Conservation (phyloP, 1,140 invertebrate species). For the Drosophila kurseongensis region DNA sequence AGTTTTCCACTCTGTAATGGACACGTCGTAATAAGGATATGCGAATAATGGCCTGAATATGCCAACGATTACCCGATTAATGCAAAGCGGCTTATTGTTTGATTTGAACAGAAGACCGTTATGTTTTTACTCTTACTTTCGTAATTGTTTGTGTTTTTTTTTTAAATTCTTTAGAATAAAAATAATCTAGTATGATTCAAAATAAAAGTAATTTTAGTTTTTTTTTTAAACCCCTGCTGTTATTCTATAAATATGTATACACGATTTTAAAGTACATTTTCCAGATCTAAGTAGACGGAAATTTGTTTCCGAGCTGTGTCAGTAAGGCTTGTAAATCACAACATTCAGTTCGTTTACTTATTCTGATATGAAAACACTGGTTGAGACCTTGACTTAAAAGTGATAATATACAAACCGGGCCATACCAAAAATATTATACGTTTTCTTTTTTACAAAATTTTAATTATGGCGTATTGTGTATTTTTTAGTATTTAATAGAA, state of each 20-base stretch:
- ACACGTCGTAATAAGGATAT: constrained; percentile 39
- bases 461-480: not conserved
- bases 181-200: too few relatives aligned
- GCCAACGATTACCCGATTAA: constrained; percentile 28
- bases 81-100: not conserved
- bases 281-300: not conserved
- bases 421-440: not conserved
- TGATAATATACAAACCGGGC: not conserved
- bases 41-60: constrained; percentile 29
- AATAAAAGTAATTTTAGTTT: too few relatives aligned
- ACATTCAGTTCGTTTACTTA: not conserved
- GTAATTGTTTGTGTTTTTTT: not conserved
- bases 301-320: too few relatives aligned
- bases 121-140: not conserved
- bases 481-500: not conserved
- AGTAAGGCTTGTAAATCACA: not conserved
- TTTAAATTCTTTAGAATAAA: too few relatives aligned
- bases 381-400: not conserved
- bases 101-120: not conserved
- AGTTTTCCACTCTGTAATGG: constrained; percentile 56
- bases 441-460: not conserved
- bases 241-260: too few relatives aligned
- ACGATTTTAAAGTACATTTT: not conserved
- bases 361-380: not conserved
- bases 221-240: too few relatives aligned